phyloP scores from a whole-genome alignment of 64 coral and sea anemone genomes.

The Acropora tenuis region DNA sequence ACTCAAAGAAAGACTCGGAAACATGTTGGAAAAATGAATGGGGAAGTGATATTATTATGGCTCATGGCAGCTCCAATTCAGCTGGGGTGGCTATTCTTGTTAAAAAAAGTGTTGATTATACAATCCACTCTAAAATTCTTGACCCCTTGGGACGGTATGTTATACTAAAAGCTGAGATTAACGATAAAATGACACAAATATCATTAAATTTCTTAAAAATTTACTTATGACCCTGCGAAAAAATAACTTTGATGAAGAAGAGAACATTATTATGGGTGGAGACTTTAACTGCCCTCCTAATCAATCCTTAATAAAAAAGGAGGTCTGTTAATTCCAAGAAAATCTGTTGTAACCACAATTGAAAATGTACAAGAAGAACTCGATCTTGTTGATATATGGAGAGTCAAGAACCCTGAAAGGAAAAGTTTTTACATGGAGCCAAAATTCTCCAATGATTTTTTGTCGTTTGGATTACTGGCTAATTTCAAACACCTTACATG shows the following conservation, averaged over 20 bases:
- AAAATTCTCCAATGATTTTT: too few species aligned
- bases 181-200: slow-evolving; percentile 4
- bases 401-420: slow-evolving; percentile 7
- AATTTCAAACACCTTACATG: slow-evolving; percentile 32
- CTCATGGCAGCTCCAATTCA: too few species aligned
- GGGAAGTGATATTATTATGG: too few species aligned
- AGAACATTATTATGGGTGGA: neutral
- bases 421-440: neutral
- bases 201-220: slow-evolving; percentile 4
- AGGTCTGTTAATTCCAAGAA: slow-evolving; percentile 11
- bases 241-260: slow-evolving; percentile 2
- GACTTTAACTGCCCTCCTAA: neutral
- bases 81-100: too few species aligned
- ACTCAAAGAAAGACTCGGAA: too few species aligned
- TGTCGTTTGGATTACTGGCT: neutral
- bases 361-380: neutral
- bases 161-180: slow-evolving; percentile 1
- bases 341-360: slow-evolving; percentile 5
- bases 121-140: too few species aligned
- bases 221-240: neutral
- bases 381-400: slow-evolving; percentile 47
- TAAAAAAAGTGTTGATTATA: too few species aligned
- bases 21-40: too few species aligned
- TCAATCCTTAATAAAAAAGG: slow-evolving; percentile 5
- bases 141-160: too few species aligned